A percentile compares a stretch with the other conserved stretches of the same genome.
Conservation (phyloP, 2,113 vertebrate species). For the Hemiprocne comata region DNA sequence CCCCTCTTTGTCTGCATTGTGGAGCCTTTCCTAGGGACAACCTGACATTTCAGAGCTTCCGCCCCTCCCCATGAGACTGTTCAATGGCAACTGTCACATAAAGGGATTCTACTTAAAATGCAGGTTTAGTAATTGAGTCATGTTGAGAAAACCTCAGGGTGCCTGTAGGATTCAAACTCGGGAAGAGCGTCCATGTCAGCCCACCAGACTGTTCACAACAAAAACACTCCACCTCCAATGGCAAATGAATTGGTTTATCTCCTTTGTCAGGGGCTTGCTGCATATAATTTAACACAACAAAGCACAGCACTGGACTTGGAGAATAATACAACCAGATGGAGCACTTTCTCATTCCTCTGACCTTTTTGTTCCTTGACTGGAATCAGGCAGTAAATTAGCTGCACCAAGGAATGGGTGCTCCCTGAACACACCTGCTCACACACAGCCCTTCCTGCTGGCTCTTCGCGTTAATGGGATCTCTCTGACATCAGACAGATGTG, state of each 20-base stretch:
- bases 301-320: not conserved
- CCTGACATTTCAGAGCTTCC: not conserved
- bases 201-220: not conserved
- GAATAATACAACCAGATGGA: constrained; percentile 56
- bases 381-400: not conserved
- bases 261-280: not conserved
- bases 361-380: constrained; percentile 39
- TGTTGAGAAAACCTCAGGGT: not conserved
- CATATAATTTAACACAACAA: not conserved
- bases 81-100: not conserved
- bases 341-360: not conserved
- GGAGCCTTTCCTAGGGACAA: not conserved
- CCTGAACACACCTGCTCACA: not conserved
- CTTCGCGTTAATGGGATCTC: not conserved
- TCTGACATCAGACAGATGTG: not conserved
- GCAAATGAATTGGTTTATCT: not conserved
- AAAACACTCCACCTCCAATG: not conserved
- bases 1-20: not conserved
- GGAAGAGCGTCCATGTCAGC: not conserved
- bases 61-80: not conserved
- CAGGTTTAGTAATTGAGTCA: not conserved
- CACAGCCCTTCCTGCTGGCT: constrained; percentile 10
- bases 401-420: constrained; percentile 2
- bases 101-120: constrained; percentile 28
- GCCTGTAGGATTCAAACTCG: not conserved